Conservation (phyloP, 1,140 invertebrate genomes). For the Dryas iulia region DNA sequence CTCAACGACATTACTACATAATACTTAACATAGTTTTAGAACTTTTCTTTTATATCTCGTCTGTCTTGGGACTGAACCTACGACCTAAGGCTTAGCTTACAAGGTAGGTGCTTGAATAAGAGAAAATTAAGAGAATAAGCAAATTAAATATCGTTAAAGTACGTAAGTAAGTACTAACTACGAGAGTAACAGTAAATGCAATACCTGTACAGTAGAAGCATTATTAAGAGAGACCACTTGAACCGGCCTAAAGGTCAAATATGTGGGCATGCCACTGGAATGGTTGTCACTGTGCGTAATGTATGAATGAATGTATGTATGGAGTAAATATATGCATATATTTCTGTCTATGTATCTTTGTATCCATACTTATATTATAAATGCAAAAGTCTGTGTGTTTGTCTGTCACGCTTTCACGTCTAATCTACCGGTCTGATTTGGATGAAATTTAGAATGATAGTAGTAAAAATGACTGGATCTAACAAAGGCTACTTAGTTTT, state of each 20-base stretch:
- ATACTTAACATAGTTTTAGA: too few relatives aligned
- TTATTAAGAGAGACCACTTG: not conserved
- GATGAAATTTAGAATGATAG: too few relatives aligned
- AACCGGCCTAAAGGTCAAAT: not conserved
- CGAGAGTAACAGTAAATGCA: not conserved
- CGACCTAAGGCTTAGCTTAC: not conserved
- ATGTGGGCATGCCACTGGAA: not conserved
- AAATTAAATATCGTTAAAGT: not conserved
- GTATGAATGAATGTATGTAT: not conserved
- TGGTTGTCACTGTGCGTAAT: not conserved
- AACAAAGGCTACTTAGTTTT: too few relatives aligned
- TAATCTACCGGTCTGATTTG: too few relatives aligned
- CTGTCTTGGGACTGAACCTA: not conserved
- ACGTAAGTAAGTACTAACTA: not conserved
- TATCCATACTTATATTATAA: too few relatives aligned
- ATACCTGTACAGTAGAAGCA: not conserved
- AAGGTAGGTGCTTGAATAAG: too few relatives aligned
- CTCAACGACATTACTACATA: too few relatives aligned
- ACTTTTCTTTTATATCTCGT: too few relatives aligned
- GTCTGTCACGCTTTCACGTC: too few relatives aligned
- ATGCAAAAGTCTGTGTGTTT: too few relatives aligned
- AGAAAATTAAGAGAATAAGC: not conserved
- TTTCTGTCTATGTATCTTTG: not conserved
- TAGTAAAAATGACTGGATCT: too few relatives aligned
- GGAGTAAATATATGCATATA: not conserved